Conservation (phyloP, 2,797 vertebrate genomes). For the Neoniphon sammara region DNA sequence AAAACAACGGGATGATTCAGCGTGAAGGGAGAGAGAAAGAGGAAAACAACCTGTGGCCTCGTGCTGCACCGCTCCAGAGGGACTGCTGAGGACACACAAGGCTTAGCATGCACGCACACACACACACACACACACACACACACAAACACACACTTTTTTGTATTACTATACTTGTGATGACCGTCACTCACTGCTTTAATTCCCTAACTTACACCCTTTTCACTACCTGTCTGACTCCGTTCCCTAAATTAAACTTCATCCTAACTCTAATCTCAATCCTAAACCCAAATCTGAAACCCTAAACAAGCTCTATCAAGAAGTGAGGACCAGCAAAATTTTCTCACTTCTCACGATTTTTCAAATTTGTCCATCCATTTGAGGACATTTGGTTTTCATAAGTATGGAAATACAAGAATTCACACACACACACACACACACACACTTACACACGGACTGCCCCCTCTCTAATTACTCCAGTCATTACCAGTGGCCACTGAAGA, state of each 20-base stretch:
- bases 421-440: constrained; percentile 18
- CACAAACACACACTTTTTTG: constrained; percentile 3
- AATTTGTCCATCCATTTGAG: constrained; percentile 50
- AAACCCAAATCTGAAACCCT: too few relatives aligned
- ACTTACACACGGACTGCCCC: constrained; percentile 23
- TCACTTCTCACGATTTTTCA: constrained; percentile 53
- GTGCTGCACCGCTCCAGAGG: constrained; percentile 55
- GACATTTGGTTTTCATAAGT: constrained; percentile 28
- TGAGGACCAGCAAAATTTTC: constrained; percentile 43
- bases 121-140: constrained; percentile 13
- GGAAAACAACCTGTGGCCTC: constrained; percentile 79
- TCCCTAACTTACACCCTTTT: too few relatives aligned
- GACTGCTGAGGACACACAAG: constrained; percentile 52
- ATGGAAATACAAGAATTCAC: constrained; percentile 2
- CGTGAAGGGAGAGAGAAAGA: constrained; percentile 65
- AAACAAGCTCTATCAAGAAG: constrained; percentile 27
- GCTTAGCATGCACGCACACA: constrained; percentile 7
- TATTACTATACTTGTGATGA: not conserved
- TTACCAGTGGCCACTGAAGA: constrained; percentile 74
- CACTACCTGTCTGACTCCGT: too few relatives aligned
- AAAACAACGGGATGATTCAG: constrained; percentile 76
- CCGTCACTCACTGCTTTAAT: too few relatives aligned
- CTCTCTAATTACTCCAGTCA: constrained; percentile 73
- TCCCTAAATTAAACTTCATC: too few relatives aligned
- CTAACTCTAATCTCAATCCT: too few relatives aligned